Conservation (phyloP, 2,113 vertebrate species). For the Corydoras maculifer region DNA sequence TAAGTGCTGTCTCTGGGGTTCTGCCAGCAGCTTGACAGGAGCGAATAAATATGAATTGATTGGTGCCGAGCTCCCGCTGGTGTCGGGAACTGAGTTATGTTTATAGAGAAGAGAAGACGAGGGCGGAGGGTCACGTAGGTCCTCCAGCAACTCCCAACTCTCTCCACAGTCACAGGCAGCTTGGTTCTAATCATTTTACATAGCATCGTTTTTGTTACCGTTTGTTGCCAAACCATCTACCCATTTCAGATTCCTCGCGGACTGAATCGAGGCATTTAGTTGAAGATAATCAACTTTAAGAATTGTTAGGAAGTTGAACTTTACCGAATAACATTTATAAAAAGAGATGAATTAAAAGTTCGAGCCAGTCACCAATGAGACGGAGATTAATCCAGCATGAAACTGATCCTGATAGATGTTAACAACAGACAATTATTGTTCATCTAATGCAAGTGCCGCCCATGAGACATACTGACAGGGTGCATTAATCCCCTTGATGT, state of each 20-base stretch:
- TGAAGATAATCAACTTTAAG: no score
- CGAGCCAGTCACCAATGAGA: neutral
- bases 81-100: slow-evolving; percentile 41
- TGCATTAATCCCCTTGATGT: slow-evolving; percentile 29
- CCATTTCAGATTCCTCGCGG: neutral
- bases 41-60: slow-evolving; percentile 62
- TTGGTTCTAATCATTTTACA: neutral
- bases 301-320: slow-evolving; percentile 12
- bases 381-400: slow-evolving; percentile 31
- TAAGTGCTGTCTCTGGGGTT: slow-evolving; percentile 39
- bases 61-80: slow-evolving; percentile 47
- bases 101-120: slow-evolving; percentile 46
- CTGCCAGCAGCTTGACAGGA: slow-evolving; percentile 46
- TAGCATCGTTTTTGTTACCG: neutral
- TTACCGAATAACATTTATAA: neutral
- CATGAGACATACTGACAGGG: slow-evolving; percentile 27
- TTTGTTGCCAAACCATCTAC: neutral
- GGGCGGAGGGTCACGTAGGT: slow-evolving; percentile 35
- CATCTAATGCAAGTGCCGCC: slow-evolving; percentile 29
- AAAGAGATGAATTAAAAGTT: slow-evolving; percentile 28
- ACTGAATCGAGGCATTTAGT: no score
- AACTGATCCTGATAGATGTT: slow-evolving; percentile 37
- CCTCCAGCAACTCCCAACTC: slow-evolving; percentile 18
- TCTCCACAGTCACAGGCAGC: neutral
- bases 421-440: slow-evolving; percentile 38